Evolutionary conservation across 2,888 invertebrate species (phyloP).

Genomic region (Nemoura dubitans): DNA sequence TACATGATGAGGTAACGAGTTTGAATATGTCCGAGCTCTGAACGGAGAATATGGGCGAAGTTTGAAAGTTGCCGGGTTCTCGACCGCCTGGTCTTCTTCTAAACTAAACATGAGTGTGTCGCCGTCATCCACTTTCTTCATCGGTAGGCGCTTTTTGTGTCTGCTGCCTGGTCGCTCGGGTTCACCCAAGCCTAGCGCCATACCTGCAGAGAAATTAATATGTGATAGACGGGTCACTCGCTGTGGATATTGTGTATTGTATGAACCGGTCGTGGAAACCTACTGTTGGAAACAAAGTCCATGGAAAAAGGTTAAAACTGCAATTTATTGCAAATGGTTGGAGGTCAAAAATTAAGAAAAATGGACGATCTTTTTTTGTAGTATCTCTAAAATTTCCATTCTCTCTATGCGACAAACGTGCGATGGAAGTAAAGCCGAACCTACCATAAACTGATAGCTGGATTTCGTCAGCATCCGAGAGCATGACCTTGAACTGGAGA

Average conservation of each 20-base stretch:
- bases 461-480: constrained; percentile 84
- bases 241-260: too few relatives aligned
- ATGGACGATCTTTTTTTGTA: too few relatives aligned
- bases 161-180: constrained; percentile 59
- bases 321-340: too few relatives aligned
- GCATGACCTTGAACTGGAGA: constrained; percentile 81
- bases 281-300: too few relatives aligned
- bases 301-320: too few relatives aligned
- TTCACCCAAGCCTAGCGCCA: constrained; percentile 79
- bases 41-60: constrained; percentile 45
- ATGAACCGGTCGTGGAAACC: too few relatives aligned
- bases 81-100: constrained; percentile 74
- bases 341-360: too few relatives aligned
- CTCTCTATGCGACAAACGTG: too few relatives aligned
- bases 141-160: constrained; percentile 43
- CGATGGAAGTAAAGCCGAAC: too few relatives aligned
- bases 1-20: constrained; percentile 27
- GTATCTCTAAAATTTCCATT: too few relatives aligned
- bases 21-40: constrained; percentile 48
- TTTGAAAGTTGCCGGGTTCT: constrained; percentile 48
- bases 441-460: constrained; percentile 68
- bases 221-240: too few relatives aligned
- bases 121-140: constrained; percentile 65
- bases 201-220: constrained; percentile 70
- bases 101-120: constrained; percentile 82